These are phyloP conservation scores for Columbina picui DNA, from an alignment of 2,113 vertebrate species.

Conservation along the genomic window DNA sequence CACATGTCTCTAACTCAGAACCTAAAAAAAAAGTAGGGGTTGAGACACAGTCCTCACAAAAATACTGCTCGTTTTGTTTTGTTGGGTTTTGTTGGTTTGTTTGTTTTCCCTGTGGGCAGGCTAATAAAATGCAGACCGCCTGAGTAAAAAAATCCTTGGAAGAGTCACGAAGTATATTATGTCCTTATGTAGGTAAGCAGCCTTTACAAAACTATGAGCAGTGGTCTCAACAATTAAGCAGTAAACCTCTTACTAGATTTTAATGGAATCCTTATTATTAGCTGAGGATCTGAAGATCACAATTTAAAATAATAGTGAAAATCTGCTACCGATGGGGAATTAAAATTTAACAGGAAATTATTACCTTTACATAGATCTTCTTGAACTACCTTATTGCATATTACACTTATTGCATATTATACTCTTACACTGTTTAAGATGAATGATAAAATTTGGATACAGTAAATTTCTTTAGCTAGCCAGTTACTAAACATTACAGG, in stretches of 20 bases:
- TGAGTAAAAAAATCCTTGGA: background rate
- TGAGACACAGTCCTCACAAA: background rate
- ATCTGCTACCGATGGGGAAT: rapidly evolving
- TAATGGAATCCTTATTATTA: background rate
- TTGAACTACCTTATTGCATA: background rate
- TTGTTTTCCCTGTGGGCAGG: background rate
- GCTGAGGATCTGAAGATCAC: background rate
- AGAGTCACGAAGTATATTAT: background rate
- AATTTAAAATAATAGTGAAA: background rate
- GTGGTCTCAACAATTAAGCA: background rate
- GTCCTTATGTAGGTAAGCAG: background rate
- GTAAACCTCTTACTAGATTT: background rate
- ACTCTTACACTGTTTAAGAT: background rate
- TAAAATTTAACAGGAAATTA: background rate
- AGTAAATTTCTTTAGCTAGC: background rate
- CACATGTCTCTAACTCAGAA: background rate
- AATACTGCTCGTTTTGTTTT: background rate
- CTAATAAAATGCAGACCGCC: background rate
- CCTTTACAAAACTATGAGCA: background rate
- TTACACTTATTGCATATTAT: background rate
- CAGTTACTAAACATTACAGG: background rate
- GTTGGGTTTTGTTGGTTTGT: background rate
- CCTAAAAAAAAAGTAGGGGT: background rate
- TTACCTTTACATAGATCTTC: background rate
- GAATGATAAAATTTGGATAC: background rate